These are phyloP conservation scores for Cariama cristata DNA, from an alignment of 2,113 vertebrate species.

Conservation along the genomic window DNA sequence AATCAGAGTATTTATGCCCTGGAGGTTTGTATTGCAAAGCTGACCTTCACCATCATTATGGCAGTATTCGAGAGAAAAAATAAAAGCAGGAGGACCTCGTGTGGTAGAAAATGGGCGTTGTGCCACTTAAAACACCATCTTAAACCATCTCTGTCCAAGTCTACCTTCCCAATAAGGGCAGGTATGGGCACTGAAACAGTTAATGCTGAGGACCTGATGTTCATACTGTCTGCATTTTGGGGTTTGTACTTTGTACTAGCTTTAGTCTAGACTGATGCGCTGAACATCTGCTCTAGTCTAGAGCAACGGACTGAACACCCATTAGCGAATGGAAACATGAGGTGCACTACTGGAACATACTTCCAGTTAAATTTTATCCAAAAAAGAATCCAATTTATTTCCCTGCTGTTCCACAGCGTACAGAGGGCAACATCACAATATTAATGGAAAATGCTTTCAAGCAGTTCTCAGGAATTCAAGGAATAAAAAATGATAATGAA, in stretches of 20 bases:
- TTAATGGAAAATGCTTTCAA: not conserved
- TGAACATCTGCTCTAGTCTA: not conserved
- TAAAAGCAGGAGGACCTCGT: slow-evolving; percentile 56
- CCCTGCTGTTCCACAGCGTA: not conserved
- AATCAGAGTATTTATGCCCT: not conserved
- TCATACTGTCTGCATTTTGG: not conserved
- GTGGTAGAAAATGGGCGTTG: slow-evolving; percentile 31
- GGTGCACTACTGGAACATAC: not conserved
- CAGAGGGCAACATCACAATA: not conserved
- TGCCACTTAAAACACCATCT: not conserved
- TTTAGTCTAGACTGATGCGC: not conserved
- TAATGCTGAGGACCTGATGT: not conserved
- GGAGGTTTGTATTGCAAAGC: not conserved
- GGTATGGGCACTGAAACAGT: not conserved
- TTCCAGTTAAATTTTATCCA: not conserved
- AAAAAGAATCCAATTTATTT: not conserved
- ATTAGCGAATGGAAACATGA: not conserved
- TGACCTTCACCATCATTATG: not conserved
- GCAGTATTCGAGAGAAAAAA: slow-evolving; percentile 27
- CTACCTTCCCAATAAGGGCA: not conserved
- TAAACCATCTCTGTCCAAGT: not conserved
- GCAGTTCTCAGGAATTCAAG: not conserved
- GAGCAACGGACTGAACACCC: not conserved
- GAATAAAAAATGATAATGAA: not conserved
- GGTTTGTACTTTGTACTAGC: not conserved